These are phyloP conservation scores for Folsomia candida DNA, from an alignment of 2,888 invertebrate genomes.

Conservation along the genomic window DNA sequence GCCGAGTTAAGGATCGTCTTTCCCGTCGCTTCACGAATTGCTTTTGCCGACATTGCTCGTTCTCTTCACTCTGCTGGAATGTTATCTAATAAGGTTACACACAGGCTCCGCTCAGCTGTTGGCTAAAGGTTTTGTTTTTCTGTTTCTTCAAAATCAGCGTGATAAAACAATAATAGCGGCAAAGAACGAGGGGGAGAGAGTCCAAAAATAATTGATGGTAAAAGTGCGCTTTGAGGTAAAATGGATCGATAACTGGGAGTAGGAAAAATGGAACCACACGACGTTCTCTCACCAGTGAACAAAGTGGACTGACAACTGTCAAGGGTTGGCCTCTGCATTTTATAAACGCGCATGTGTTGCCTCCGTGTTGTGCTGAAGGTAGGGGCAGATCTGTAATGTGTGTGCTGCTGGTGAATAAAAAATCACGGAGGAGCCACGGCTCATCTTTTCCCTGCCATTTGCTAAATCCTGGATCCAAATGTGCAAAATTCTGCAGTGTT, in stretches of 20 bases:
- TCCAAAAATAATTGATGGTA: not conserved
- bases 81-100: not conserved
- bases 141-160: not conserved
- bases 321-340: conserved; percentile 30
- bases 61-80: not conserved
- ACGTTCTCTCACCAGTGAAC: conserved; percentile 15
- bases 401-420: too few species aligned
- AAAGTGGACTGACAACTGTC: conserved; percentile 36
- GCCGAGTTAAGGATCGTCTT: conserved; percentile 86
- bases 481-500: too few species aligned
- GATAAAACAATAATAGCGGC: not conserved
- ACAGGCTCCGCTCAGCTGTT: too few species aligned
- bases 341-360: conserved; percentile 36
- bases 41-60: conserved; percentile 88
- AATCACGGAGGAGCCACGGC: not conserved
- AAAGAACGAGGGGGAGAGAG: not conserved
- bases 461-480: too few species aligned
- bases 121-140: too few species aligned
- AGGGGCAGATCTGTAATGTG: conserved; percentile 11
- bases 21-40: conserved; percentile 90
- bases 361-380: not conserved
- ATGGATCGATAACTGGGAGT: not conserved
- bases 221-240: not conserved
- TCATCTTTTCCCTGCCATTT: too few species aligned
- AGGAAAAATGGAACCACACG: not conserved